phyloP scores from a whole-genome alignment of 2,888 invertebrate genomes.

The Oscheius sp. region DNA sequence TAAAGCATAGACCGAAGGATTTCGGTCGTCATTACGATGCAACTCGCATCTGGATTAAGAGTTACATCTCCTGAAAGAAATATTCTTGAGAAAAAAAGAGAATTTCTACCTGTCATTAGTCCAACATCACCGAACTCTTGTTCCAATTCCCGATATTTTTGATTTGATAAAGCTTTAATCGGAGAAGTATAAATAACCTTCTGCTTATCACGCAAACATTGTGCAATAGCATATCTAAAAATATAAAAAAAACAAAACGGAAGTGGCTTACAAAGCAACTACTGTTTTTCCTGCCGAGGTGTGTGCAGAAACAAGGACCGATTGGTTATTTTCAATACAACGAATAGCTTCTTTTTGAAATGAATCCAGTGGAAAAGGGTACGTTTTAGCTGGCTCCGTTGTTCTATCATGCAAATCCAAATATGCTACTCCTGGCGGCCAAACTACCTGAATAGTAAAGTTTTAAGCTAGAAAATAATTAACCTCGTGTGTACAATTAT shows the following conservation, averaged over 20 bases:
- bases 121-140: slow-evolving; percentile 88
- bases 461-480: not conserved
- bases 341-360: slow-evolving; percentile 81
- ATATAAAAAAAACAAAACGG: not conserved
- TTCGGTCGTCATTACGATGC: slow-evolving; percentile 99
- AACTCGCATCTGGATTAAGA: slow-evolving; percentile 95
- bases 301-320: slow-evolving; percentile 97
- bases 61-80: slow-evolving; percentile 87
- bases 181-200: slow-evolving; percentile 99
- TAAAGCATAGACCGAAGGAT: slow-evolving; percentile 98
- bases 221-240: slow-evolving; percentile 86
- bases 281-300: slow-evolving; percentile 99
- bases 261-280: slow-evolving; percentile 85
- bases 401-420: slow-evolving; percentile 75
- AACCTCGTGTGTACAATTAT: slow-evolving; percentile 96
- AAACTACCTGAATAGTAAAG: slow-evolving; percentile 75
- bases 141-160: slow-evolving; percentile 95
- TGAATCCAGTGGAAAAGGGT: slow-evolving; percentile 92
- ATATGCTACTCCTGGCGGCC: slow-evolving; percentile 87
- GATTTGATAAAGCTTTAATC: slow-evolving; percentile 98
- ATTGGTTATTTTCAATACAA: slow-evolving; percentile 96
- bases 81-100: slow-evolving; percentile 7
- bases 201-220: slow-evolving; percentile 90
- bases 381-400: slow-evolving; percentile 87
- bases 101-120: slow-evolving; percentile 81